A percentile compares a stretch with the other conserved stretches of the same genome.
Evolutionary conservation across 2,888 invertebrate species (phyloP).

Genomic region (Nomada hirtipes): DNA sequence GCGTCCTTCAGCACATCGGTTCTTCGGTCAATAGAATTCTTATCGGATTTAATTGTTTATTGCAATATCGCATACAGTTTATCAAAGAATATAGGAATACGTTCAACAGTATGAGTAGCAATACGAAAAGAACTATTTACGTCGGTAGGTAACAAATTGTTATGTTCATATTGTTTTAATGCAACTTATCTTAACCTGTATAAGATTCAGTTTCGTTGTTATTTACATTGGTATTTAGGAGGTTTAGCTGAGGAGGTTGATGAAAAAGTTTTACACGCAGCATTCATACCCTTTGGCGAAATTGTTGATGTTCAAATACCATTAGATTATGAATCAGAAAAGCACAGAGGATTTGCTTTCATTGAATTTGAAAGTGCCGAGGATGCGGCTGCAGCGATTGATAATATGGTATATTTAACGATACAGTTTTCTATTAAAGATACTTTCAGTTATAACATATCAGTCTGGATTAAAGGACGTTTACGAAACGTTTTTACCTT

Average conservation of each 20-base stretch:
- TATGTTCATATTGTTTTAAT: neutral
- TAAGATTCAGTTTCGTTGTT: neutral
- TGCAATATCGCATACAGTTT: slow-evolving; percentile 2
- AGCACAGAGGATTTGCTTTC: slow-evolving; percentile 99
- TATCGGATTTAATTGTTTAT: slow-evolving; percentile 58
- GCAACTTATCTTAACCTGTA: slow-evolving; percentile 24
- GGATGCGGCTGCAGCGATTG: slow-evolving; percentile 99
- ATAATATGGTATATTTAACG: slow-evolving; percentile 93
- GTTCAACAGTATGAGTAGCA: slow-evolving; percentile 84
- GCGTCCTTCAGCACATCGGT: slow-evolving; percentile 36
- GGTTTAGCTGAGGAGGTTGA: slow-evolving; percentile 98
- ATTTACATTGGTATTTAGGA: slow-evolving; percentile 82
- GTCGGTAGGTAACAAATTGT: slow-evolving; percentile 85
- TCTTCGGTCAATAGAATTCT: slow-evolving; percentile 57
- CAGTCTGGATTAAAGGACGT: neutral
- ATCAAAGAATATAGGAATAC: slow-evolving; percentile 9
- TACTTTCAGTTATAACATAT: neutral
- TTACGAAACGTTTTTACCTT: too few species aligned
- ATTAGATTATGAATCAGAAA: slow-evolving; percentile 98
- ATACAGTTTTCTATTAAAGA: slow-evolving; percentile 12
- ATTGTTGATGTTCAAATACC: slow-evolving; percentile 99
- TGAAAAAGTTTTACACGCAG: slow-evolving; percentile 97
- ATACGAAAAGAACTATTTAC: slow-evolving; percentile 93
- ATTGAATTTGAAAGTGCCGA: slow-evolving; percentile 98
- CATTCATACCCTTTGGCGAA: slow-evolving; percentile 99